phyloP scores from a whole-genome alignment of 1,140 invertebrate genomes.

The Forficula auricularia region DNA sequence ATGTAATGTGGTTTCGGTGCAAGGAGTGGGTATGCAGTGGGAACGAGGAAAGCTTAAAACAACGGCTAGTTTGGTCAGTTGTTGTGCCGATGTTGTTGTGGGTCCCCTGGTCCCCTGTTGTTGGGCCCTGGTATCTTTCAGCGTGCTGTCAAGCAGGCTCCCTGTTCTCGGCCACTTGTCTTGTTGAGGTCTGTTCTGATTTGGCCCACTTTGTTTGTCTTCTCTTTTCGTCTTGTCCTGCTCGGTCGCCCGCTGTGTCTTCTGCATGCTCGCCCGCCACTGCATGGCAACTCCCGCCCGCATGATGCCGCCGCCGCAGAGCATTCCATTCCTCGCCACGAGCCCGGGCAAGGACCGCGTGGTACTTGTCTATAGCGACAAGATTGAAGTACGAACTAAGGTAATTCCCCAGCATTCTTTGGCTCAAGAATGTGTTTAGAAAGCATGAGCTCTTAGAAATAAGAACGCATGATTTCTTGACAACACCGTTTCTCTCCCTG shows the following conservation, averaged over 20 bases:
- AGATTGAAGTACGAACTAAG: conserved; percentile 36
- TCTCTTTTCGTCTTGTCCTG: conserved; percentile 10
- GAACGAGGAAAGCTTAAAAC: no score
- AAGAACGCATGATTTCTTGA: no score
- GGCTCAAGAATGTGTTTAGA: no score
- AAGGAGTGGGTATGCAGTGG: no score
- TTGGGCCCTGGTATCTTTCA: conserved; percentile 25
- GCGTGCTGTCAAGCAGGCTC: conserved; percentile 57
- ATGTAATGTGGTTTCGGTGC: no score
- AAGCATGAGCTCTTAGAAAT: no score
- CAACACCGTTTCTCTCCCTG: no score
- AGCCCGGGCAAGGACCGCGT: conserved; percentile 29
- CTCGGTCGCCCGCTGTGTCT: conserved; percentile 11
- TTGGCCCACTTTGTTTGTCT: conserved; percentile 8
- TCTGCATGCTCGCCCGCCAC: conserved; percentile 12
- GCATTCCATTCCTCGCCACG: conserved; percentile 16
- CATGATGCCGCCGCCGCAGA: conserved; percentile 7
- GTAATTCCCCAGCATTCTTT: conserved; percentile 26
- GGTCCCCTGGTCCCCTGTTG: no score
- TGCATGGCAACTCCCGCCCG: conserved; percentile 7
- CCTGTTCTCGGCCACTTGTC: conserved; percentile 39
- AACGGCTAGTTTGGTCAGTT: no score
- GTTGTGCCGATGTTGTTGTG: no score
- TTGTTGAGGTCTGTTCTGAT: conserved; percentile 64
- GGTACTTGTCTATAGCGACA: conserved; percentile 37